Percentiles rank a stretch among this genome's conserved stretches.
Evolutionary conservation across 2,113 vertebrate genomes (phyloP).

Genomic region (Cheilinus undulatus): DNA sequence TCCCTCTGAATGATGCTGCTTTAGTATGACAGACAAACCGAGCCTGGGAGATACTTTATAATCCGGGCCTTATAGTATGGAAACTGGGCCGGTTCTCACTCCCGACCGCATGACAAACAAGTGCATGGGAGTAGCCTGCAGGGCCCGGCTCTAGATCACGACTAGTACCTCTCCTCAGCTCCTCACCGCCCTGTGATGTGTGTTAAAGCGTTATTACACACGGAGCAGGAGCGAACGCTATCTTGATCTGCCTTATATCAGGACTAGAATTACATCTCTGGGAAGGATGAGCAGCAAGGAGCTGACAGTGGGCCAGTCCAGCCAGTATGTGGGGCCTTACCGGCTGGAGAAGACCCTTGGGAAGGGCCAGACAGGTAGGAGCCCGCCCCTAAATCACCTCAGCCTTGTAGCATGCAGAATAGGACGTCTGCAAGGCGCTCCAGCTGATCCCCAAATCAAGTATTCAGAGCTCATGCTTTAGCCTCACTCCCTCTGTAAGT

Average conservation of each 20-base stretch:
- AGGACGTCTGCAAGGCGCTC: slow-evolving; percentile 4
- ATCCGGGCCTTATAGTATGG: slow-evolving; percentile 15
- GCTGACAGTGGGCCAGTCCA: slow-evolving; percentile 80
- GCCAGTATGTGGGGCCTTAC: slow-evolving; percentile 86
- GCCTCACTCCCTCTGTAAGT: slow-evolving; percentile 16
- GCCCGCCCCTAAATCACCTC: not conserved
- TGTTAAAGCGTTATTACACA: slow-evolving; percentile 63
- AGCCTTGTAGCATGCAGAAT: not conserved
- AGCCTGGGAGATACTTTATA: slow-evolving; percentile 18
- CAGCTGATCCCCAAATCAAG: slow-evolving; percentile 8
- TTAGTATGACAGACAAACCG: slow-evolving; percentile 15
- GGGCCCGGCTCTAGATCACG: slow-evolving; percentile 78
- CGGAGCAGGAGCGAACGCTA: slow-evolving; percentile 64
- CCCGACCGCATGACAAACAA: slow-evolving; percentile 66
- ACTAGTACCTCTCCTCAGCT: slow-evolving; percentile 46
- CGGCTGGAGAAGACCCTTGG: slow-evolving; percentile 87
- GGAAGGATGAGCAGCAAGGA: slow-evolving; percentile 85
- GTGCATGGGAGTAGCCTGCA: slow-evolving; percentile 78
- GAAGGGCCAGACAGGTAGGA: slow-evolving; percentile 86
- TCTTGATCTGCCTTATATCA: slow-evolving; percentile 63
- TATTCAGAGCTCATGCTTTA: slow-evolving; percentile 15
- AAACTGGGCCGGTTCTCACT: slow-evolving; percentile 34
- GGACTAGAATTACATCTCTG: slow-evolving; percentile 27
- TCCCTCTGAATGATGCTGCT: slow-evolving; percentile 33
- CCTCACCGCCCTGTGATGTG: slow-evolving; percentile 71